A percentile compares a stretch with the other conserved stretches of the same genome.
Conservation (phyloP, 2,113 vertebrate species). For the Scophthalmus maximus region DNA sequence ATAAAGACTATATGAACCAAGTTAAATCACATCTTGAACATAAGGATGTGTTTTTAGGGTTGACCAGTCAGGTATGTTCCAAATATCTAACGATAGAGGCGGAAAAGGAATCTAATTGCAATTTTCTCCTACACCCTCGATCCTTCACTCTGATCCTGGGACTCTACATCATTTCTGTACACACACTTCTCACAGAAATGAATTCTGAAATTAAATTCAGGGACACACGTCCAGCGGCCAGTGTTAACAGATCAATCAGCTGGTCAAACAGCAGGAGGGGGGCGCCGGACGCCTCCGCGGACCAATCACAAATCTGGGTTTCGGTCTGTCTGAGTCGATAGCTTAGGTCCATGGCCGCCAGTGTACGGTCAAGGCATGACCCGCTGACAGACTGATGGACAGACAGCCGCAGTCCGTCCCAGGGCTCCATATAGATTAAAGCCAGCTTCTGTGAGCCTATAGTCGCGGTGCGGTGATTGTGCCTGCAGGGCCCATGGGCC, state of each 20-base stretch:
- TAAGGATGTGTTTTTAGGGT: background rate
- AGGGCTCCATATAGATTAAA: constrained; percentile 75
- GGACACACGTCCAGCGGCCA: constrained; percentile 75
- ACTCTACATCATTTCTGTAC: constrained; percentile 77
- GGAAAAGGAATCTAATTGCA: constrained; percentile 52
- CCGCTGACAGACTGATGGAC: constrained; percentile 69
- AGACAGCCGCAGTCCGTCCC: constrained; percentile 74
- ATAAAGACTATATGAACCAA: background rate
- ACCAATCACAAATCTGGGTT: constrained; percentile 66
- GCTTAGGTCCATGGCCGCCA: constrained; percentile 55
- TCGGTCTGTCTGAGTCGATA: constrained; percentile 62
- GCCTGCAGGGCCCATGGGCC: constrained; percentile 78
- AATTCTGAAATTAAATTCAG: constrained; percentile 84
- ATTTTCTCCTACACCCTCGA: constrained; percentile 41
- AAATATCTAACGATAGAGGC: background rate
- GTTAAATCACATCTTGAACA: constrained; percentile 10
- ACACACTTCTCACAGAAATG: constrained; percentile 73
- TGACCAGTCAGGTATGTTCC: constrained; percentile 14
- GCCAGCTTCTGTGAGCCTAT: constrained; percentile 70
- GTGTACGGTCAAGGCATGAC: constrained; percentile 67
- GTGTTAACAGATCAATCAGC: constrained; percentile 81
- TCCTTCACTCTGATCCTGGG: constrained; percentile 58
- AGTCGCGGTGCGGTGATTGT: constrained; percentile 72
- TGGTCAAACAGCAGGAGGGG: constrained; percentile 76
- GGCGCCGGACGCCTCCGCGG: constrained; percentile 45